Evolutionary conservation across 2,113 vertebrate genomes (phyloP).

Genomic region (Dunckerocampus dactyliophorus): DNA sequence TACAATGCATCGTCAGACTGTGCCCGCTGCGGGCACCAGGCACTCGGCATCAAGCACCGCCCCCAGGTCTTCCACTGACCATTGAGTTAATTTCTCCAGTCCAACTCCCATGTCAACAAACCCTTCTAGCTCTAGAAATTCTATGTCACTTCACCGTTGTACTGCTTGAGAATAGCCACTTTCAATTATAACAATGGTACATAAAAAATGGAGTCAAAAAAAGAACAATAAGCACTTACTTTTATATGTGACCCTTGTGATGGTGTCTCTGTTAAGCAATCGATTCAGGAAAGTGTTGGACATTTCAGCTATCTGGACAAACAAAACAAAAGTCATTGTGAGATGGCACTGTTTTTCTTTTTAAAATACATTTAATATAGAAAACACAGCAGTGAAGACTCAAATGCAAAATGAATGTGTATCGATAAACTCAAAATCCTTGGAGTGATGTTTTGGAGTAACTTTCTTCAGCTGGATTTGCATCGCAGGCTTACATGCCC

Average conservation of each 20-base stretch:
- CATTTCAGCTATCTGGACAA: constrained; percentile 88
- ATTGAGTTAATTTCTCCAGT: too few relatives aligned
- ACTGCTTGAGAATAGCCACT: neutral
- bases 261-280: constrained; percentile 99
- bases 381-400: neutral
- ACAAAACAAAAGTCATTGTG: constrained; percentile 8
- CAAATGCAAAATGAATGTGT: neutral
- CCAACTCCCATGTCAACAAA: too few relatives aligned
- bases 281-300: constrained; percentile 97
- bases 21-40: too few relatives aligned
- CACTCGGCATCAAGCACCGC: too few relatives aligned
- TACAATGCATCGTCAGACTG: too few relatives aligned
- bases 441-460: too few relatives aligned
- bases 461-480: too few relatives aligned
- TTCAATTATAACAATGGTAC: constrained; percentile 2
- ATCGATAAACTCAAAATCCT: neutral
- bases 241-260: constrained; percentile 99
- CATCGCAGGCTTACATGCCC: too few relatives aligned
- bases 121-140: too few relatives aligned
- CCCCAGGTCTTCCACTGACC: too few relatives aligned
- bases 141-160: too few relatives aligned
- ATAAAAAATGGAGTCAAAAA: too few relatives aligned
- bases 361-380: neutral
- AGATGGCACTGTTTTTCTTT: neutral
- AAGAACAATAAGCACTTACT: constrained; percentile 79